Evolutionary conservation across 2,113 vertebrate genomes (phyloP).

Genomic region (Spermophilus dauricus): DNA sequence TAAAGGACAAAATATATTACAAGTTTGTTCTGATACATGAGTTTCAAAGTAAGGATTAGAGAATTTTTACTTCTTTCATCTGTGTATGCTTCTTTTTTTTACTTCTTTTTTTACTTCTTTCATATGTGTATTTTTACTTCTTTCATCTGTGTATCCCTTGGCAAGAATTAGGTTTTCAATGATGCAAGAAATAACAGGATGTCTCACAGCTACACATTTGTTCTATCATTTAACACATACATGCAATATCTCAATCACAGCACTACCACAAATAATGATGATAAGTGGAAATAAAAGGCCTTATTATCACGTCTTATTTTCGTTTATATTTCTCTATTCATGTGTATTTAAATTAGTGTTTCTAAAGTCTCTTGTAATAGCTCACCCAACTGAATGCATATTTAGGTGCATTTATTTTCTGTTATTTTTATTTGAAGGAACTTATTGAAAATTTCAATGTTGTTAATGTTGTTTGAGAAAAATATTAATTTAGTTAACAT

Average conservation of each 20-base stretch:
- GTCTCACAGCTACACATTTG: not conserved
- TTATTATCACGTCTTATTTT: not conserved
- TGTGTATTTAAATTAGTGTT: not conserved
- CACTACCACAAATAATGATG: not conserved
- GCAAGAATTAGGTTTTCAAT: not conserved
- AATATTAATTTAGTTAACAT: not conserved
- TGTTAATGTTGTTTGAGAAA: not conserved
- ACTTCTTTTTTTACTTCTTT: not conserved
- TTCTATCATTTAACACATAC: not conserved
- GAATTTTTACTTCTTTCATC: not conserved
- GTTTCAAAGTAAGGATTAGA: not conserved
- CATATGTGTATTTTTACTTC: not conserved
- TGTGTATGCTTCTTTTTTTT: not conserved
- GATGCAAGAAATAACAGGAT: not conserved
- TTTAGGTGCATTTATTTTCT: not conserved
- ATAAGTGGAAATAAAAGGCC: not conserved
- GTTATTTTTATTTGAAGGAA: not conserved
- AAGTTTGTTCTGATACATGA: not conserved
- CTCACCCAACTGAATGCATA: not conserved
- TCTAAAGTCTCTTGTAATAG: not conserved
- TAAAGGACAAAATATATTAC: not conserved
- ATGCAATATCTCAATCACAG: not conserved
- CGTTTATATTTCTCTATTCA: not conserved
- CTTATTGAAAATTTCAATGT: not conserved
- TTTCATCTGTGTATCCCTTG: not conserved